Base-by-base conservation (phyloP, 2,888 invertebrate genomes). In the Zhuqinia jingwanae region DNA sequence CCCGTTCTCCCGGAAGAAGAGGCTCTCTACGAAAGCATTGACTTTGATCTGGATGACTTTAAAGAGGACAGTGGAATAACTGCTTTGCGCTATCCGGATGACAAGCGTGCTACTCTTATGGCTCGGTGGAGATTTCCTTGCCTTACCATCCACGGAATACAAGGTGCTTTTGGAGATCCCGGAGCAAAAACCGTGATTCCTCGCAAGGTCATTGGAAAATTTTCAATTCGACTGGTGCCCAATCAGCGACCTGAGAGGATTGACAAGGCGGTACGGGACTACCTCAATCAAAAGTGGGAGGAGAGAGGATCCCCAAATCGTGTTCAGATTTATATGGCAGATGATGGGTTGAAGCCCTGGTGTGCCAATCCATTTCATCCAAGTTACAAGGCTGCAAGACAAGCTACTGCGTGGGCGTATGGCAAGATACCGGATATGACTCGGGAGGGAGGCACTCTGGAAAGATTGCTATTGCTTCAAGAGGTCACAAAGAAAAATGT, bases 151-250 rank as follows among this genome's bases (percentile, higher is more conserved):
- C 99, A 99, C 92, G 99, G 98, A 56, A 97, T 99, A 91, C 98
- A 99, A 93, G 98, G 94, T 36, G 99, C 99, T 6, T 98, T 98
- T 92, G 96, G 96, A 92, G 98, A 97, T 89, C 94, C 96, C 0
- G 99, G 99, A 15, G 95, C 96, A 22, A 99, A 99, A 92, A 99
- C 99, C 80, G 98, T 99, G 0, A 99, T 98, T 91, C 97, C 97
- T 0, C 94, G 95, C 65, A 97, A 97, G 93, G 98, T 99, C 0
- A 96, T 95, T 91, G 99, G 99, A 25, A 99, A 99, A 93, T 99
- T 99, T 93, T 99, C 99, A 0, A 96, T 99, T 90, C 95, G 99
- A 79, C 95, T 98, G 91, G 99, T 99, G n/a, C 99, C 99, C 0
- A 94, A 99, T 92, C 98, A 98, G 94, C 94, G 95, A 78, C 98